Base-by-base conservation (phyloP, 2,113 vertebrate species). In the Monarcha castaneiventris region DNA sequence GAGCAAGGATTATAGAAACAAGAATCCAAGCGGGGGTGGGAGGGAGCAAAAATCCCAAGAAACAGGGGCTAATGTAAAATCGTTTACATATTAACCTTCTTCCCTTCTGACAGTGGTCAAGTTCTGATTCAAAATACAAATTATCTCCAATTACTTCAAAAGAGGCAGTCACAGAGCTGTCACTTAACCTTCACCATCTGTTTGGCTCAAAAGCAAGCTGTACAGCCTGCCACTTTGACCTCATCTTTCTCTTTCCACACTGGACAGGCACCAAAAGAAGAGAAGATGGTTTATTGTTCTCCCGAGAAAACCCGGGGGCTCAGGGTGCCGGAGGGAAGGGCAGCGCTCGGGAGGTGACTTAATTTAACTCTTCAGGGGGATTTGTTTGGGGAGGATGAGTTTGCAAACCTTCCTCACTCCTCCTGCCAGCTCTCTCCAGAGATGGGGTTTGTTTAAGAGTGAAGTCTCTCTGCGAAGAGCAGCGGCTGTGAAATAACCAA, bases 121-220 rank as follows among this genome's bases (percentile, higher is more conserved):
- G 98, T 98, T 98, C 98, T 98, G 98, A 98, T 98, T 98, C 98
- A 96, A 98, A 98, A 98, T 98, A 99, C 98, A 99, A 99, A 99
- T 99, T 99, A 99, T 99, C 99, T 98, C 98, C 99, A 99, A 99
- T 99, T 99, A 99, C 99, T 98, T 98, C 97, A 98, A 98, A 99
- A 98, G 98, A 98, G 98, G 98, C 98, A 98, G 98, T 98, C 98
- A 97, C 98, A 98, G 98, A 98, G 98, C 99, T 98, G 98, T 99
- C 98, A 99, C 98, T 99, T 99, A 99, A 99, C 99, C 98, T 99
- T 99, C 98, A 98, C 99, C 99, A 99, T 99, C 99, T 99, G 99
- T 99, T 98, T 98, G 98, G 97, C 99, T 99, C 98, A 98, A 98
- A 98, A 97, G 96, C 80, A 97, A 98, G 94, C 97, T 96, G 98